Base-by-base conservation (phyloP, 1,140 invertebrate genomes). In the Camponotus floridanus region DNA sequence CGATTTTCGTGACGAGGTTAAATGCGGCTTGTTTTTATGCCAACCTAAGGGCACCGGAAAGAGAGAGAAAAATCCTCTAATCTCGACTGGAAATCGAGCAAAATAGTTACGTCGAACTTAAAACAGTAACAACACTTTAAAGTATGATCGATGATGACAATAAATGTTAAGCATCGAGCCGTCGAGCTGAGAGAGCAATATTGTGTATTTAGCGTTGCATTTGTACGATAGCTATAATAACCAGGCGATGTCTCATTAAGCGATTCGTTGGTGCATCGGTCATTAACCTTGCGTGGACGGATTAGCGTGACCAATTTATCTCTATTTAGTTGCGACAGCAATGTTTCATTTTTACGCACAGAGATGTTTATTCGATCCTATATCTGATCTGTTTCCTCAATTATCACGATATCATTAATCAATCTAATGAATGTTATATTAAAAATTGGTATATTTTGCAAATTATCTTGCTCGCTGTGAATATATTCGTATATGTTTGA, bases 171-270 rank as follows among this genome's bases (percentile, higher is more conserved):
- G 13, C 45, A 3, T 62, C 88, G 76, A 85, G 64, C 62, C 48
- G 42, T 51, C 45, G 55, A 39, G n/a, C 48, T 64, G 76, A 86
- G 71, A 87, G 84, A 90, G 76, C 76, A 51, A 51, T 51, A 65
- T 78, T 90, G 86, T 88, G 78, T 90, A 86, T 90, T 90, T 84
- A 51, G 61, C 76, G 83, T 73, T 90, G 76, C 71, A 90, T 85
- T 90, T 88, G 55, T 78, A 90, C 83, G 88, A 90, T 88, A 86
- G 84, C 85, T 62, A 80, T 90, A 89, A 89, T 89, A 71, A 88
- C 79, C 55, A 33, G 83, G 59, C 86, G 84, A 87, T 90, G 76
- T 90, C 26, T 26, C 88, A 90, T 90, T 90, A 90, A 90, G 81
- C 89, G 80, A 85, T 85, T 85, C 76, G 85, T 70, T 51, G 57